Percentiles rank a stretch among this genome's conserved stretches.
These are phyloP conservation scores for Drosophila sordidapex DNA, from an alignment of 2,888 invertebrate genomes.

Conservation along the genomic window DNA sequence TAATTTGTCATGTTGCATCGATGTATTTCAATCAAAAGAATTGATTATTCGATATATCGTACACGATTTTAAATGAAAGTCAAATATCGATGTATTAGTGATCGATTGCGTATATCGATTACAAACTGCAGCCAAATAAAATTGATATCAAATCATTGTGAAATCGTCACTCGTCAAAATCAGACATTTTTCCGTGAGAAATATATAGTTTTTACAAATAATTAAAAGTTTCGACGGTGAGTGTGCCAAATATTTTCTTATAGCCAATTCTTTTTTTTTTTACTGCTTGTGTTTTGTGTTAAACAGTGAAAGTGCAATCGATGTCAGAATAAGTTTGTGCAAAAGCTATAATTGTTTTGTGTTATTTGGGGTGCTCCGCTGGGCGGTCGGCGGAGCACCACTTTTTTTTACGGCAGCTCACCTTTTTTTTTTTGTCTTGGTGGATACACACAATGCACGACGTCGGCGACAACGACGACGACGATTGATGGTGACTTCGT, in stretches of 20 bases:
- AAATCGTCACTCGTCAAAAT: constrained; percentile 20
- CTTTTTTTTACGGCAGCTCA: constrained; percentile 64
- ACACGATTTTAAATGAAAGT: neutral
- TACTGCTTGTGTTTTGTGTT: constrained; percentile 4
- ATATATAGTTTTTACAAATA: neutral
- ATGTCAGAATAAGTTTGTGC: constrained; percentile 10
- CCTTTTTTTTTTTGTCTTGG: constrained; percentile 57
- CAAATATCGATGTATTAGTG: neutral
- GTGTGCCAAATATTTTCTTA: constrained; percentile 31
- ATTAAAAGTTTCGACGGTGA: constrained; percentile 40
- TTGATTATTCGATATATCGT: neutral
- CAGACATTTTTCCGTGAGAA: constrained; percentile 16
- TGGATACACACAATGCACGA: constrained; percentile 60
- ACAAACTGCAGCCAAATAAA: neutral
- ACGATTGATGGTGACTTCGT: constrained; percentile 65
- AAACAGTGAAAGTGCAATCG: constrained; percentile 37
- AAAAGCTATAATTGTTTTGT: constrained; percentile 12
- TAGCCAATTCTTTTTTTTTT: constrained; percentile 9
- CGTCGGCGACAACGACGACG: constrained; percentile 43
- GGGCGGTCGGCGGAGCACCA: constrained; percentile 68
- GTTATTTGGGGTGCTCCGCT: constrained; percentile 37
- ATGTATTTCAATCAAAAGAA: neutral
- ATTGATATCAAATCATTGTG: constrained; percentile 25
- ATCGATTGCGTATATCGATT: neutral
- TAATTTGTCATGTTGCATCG: neutral